Base-by-base conservation (phyloP, 2,888 invertebrate species). In the Eristalis tenax region DNA sequence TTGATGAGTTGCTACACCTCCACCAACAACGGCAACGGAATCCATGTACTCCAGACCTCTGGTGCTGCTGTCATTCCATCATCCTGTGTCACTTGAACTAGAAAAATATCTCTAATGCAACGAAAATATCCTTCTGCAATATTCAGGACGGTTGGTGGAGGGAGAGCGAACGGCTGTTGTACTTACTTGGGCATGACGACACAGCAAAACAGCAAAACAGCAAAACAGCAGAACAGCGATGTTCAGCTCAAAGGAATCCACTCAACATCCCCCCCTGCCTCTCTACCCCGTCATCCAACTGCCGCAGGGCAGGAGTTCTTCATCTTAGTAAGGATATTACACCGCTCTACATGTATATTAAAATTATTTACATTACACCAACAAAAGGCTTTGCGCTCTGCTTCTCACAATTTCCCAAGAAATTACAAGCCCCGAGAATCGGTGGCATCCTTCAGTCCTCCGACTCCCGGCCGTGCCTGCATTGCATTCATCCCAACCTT, bases 301-400 rank as follows among this genome's bases (percentile, higher is more conserved):
- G 59, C 59, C 50, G 22, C 35, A 65, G 68, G 73, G 23, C 40
- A 22, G n/a, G 59, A 50, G 73, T 57, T 40, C 59, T 65, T 38
- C 57, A 22, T 65, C 56, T 74, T 22, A 18, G 10, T 13, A 11
- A 71, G 69, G 76, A 76, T 65, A 70, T 70, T 82, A 76, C 70
- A 70, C 65, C 70, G 43, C 56, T 64, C 40, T 68, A n/a, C 28
- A 59, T 65, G 69, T 64, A 56, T 74, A 64, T 70, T 75, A 70
- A 76, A 76, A 82, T 70, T 76, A 81, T 70, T 76, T 76, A 66
- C 70, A 75, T 81, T 75, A 81, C 82, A 76, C 70, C 63, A 66
- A 69, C 40, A 65, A 76, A 76, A 65, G 57, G 65, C 66, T 80
- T 73, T 70, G 26, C 69, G 32, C n/a, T n/a, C 50, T 50, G 18